Evolutionary conservation across 2,113 vertebrate genomes (phyloP), one percentile per base, ranked within the genome.

Genomic region (Oncorhynchus gorbuscha): DNA sequence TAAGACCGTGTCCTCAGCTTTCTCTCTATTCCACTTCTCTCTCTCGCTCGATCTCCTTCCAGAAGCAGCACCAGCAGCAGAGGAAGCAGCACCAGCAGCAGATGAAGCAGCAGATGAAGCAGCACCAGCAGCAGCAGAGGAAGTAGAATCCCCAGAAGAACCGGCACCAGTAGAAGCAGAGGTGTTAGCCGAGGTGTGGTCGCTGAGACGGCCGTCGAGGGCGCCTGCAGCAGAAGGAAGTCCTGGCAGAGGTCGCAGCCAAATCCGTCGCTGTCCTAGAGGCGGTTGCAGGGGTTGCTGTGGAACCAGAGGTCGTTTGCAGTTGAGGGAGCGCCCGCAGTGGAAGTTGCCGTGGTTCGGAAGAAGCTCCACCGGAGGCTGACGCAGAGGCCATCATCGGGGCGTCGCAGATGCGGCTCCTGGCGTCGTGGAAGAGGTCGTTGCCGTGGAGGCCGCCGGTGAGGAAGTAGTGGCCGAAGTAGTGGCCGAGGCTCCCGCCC

Each of bases 391-490:
- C 5, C 2, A 30, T 61, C 5, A 86, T 7, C 4, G 83, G 0
- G 75, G 2, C 3, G 20, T 58, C 1, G 45, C 76, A 1, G 86
- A 78, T 13, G 5, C 49, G 16, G 35, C 39, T 0, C 64, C 82
- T 4, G 86, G 86, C 58, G 79, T 76, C 58, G 75, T 83, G 0
- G 66, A 30, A 14, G 72, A 74, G n/a, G 59, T 28, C 2, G 48
- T 1, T 14, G 58, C n/a, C 14, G 62, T 28, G 4, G 73, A 74
- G 24, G 61, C 61, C 32, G 24, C 4, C 7, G 51, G 12, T 13
- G 81, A 28, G 13, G 65, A 30, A 18, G 65, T 30, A 3, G 66
- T 26, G 4, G 66, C 28, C 0, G n/a, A n/a, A 18, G 65, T 30
- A 2, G 66, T 26, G 4, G 66, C 28, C 0, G 66, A 70, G 0